These are phyloP conservation scores for Drosophila sordidapex DNA, from an alignment of 2,888 invertebrate genomes.

Conservation along the genomic window DNA sequence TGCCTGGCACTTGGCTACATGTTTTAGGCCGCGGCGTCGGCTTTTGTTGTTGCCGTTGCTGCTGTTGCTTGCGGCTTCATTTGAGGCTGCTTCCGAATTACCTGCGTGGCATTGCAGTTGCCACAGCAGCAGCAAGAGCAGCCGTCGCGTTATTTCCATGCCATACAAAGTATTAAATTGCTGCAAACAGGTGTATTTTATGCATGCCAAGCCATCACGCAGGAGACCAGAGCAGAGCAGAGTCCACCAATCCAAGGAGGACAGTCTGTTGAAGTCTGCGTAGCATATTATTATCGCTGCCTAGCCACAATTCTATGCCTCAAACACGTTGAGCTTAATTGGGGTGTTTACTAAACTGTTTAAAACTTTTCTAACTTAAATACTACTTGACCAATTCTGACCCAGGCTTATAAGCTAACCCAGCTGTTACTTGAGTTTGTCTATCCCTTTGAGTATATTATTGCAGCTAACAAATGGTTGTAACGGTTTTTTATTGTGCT, in stretches of 20 bases:
- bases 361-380: not conserved
- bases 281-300: constrained; percentile 48
- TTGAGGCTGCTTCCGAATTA: constrained; percentile 83
- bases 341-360: not conserved
- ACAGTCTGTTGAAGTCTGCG: not conserved
- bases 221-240: constrained; percentile 1
- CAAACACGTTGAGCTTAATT: not conserved
- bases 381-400: not conserved
- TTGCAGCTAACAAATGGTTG: not conserved
- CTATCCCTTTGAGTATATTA: not conserved
- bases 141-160: constrained; percentile 72
- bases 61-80: constrained; percentile 62
- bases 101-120: constrained; percentile 75
- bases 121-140: constrained; percentile 37
- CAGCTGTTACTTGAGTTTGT: not conserved
- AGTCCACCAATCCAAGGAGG: not conserved
- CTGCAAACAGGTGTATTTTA: constrained; percentile 79
- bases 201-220: constrained; percentile 55
- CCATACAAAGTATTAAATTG: constrained; percentile 79
- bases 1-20: constrained; percentile 72
- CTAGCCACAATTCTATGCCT: constrained; percentile 15
- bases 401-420: not conserved
- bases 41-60: constrained; percentile 59
- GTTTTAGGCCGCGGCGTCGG: constrained; percentile 69
- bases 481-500: not conserved